A percentile compares a stretch with the other conserved stretches of the same genome.
These are phyloP conservation scores for Rutpela maculata DNA, from an alignment of 2,888 invertebrate genomes.

Conservation along the genomic window DNA sequence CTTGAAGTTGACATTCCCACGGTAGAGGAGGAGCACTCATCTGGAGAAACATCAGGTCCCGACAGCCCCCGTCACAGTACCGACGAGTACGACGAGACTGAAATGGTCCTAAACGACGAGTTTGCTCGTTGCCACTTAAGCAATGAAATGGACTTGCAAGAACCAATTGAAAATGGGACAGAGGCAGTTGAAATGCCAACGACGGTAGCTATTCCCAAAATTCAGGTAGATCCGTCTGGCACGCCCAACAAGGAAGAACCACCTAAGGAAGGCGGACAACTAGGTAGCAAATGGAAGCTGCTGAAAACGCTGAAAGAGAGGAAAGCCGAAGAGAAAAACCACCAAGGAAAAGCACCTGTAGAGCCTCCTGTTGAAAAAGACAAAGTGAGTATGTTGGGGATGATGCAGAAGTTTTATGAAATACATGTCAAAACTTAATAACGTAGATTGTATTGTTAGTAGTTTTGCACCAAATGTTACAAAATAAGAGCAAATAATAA, in stretches of 20 bases:
- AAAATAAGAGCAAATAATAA: conserved; percentile 46
- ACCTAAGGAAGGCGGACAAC: conserved; percentile 75
- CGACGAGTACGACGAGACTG: conserved; percentile 83
- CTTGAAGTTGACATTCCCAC: conserved; percentile 56
- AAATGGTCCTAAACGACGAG: conserved; percentile 75
- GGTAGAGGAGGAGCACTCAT: conserved; percentile 80
- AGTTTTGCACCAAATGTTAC: conserved; percentile 53
- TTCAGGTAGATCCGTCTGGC: conserved; percentile 74
- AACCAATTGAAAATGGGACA: conserved; percentile 62
- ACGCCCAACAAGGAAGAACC: conserved; percentile 66
- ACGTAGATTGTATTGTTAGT: conserved; percentile 27
- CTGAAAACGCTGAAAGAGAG: conserved; percentile 92
- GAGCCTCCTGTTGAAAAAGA: conserved; percentile 80
- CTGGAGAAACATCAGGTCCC: conserved; percentile 92
- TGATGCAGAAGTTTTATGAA: conserved; percentile 82
- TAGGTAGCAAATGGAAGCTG: conserved; percentile 93
- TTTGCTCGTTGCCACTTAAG: conserved; percentile 70
- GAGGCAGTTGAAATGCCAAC: conserved; percentile 59
- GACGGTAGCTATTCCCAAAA: conserved; percentile 73
- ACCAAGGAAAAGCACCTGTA: conserved; percentile 80
- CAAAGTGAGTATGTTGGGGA: conserved; percentile 83
- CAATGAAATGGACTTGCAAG: conserved; percentile 62
- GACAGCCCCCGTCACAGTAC: conserved; percentile 88
- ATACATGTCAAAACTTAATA: conserved; percentile 80
- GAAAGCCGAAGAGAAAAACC: conserved; percentile 90